phyloP scores from a whole-genome alignment of 64 coral and sea anemone species.

The Orbicella faveolata region DNA sequence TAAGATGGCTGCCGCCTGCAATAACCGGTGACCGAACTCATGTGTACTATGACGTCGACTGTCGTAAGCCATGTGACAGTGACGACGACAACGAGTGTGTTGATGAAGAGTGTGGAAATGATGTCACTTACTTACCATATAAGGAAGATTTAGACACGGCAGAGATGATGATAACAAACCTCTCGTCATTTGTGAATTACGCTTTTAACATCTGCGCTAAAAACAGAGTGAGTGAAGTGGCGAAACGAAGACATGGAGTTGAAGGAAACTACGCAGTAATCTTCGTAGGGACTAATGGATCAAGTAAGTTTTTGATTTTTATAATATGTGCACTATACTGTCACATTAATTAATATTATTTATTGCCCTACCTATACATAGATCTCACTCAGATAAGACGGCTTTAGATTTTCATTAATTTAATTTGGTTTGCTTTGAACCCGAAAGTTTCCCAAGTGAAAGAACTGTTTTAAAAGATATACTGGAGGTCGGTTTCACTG shows the following conservation, averaged over 20 bases:
- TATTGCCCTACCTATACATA: too few species aligned
- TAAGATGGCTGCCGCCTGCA: background rate
- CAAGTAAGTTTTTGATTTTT: background rate
- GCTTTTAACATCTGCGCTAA: background rate
- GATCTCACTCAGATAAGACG: too few species aligned
- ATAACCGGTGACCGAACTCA: background rate
- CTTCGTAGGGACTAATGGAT: background rate
- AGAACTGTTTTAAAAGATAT: too few species aligned
- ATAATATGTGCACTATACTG: too few species aligned
- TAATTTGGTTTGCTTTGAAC: too few species aligned
- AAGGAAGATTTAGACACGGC: background rate
- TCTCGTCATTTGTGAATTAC: background rate
- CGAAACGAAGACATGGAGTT: background rate
- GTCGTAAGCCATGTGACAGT: background rate
- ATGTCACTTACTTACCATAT: background rate
- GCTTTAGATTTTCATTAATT: too few species aligned
- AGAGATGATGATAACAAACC: background rate
- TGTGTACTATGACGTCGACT: background rate
- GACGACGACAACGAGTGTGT: background rate
- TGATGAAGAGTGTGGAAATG: background rate
- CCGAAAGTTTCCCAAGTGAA: too few species aligned
- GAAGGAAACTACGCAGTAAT: background rate
- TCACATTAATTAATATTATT: too few species aligned
- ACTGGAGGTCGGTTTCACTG: too few species aligned
- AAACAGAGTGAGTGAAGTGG: constrained; percentile 11